phyloP scores from a whole-genome alignment of 2,113 vertebrate genomes.

The Cromileptes altivelis region DNA sequence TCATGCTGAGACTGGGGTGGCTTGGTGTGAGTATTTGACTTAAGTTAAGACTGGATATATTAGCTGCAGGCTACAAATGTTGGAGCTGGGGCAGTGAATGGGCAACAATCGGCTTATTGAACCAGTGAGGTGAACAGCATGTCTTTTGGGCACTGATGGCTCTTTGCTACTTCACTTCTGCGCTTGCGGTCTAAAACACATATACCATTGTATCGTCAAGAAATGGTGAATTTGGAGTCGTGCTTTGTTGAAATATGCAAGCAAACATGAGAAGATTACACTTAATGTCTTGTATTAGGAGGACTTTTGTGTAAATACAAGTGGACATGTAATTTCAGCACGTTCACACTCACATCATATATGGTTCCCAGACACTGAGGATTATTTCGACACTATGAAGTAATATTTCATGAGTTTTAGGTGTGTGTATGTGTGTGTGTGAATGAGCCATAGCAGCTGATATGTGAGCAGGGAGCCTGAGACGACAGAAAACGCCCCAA shows the following conservation, averaged over 20 bases:
- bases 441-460: constrained; percentile 61
- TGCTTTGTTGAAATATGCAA: constrained; percentile 18
- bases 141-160: constrained; percentile 25
- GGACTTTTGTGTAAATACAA: constrained; percentile 23
- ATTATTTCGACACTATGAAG: constrained; percentile 60
- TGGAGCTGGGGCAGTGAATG: constrained; percentile 25
- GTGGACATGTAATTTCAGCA: constrained; percentile 7
- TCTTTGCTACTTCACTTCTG: constrained; percentile 1
- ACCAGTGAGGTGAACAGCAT: constrained; percentile 26
- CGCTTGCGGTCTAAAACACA: background rate
- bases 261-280: constrained; percentile 14
- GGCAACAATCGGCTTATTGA: constrained; percentile 42
- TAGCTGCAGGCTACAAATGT: constrained; percentile 30
- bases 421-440: constrained; percentile 31
- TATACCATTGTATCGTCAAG: background rate
- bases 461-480: constrained; percentile 72
- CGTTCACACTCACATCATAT: constrained; percentile 5
- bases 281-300: background rate
- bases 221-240: background rate
- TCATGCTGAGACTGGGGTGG: background rate
- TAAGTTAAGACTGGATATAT: constrained; percentile 29
- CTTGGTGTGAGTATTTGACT: constrained; percentile 19
- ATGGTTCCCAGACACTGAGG: constrained; percentile 42
- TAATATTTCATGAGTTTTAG: constrained; percentile 57
- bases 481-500: constrained; percentile 80